Base-by-base conservation (phyloP, 2,113 vertebrate genomes). In the Tamias sibiricus region DNA sequence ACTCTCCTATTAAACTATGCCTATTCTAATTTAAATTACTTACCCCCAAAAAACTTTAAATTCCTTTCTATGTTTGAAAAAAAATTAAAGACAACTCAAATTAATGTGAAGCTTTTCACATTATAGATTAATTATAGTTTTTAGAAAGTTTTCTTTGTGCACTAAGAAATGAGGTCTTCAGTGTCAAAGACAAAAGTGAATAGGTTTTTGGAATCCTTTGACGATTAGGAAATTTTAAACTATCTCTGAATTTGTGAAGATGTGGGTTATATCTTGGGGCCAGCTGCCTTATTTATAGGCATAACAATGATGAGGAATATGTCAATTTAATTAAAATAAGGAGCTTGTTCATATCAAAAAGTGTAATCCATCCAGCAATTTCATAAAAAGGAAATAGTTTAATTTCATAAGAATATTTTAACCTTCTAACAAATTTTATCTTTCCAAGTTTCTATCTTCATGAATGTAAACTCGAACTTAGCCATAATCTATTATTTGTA, bases 401-500 rank as follows among this genome's bases (percentile, higher is more conserved):
- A 69, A 92, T 69, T 71, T 72, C 2, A 0, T 47, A 64, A 91
- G 13, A 69, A 32, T 82, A 32, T 87, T 80, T 80, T 68, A 57
- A 37, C 22, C 66, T 83, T 64, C 42, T 8, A 2, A 59, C 5
- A 69, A 52, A 92, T 90, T 4, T 57, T 77, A n/a, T n/a, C 22
- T 91, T 85, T 89, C n/a, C 17, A n/a, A 44, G 10, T 30, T 93
- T 90, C 49, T 40, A 35, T n/a, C 16, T 93, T 90, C 68, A 37
- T 85, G 13, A 7, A 24, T 44, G 26, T 20, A 49, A 62, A 92
- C 14, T 76, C 54, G 85, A 93, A 72, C 16, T n/a, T 89, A 71
- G 40, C 49, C 35, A 89, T 32, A 59, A 94, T 86, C 26, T 76
- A 74, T 79, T 95, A 90, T 72, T 96, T 96, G 69, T 84, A 82